Conservation (phyloP, 2,113 vertebrate species). For the Sarotherodon lohbergeri region DNA sequence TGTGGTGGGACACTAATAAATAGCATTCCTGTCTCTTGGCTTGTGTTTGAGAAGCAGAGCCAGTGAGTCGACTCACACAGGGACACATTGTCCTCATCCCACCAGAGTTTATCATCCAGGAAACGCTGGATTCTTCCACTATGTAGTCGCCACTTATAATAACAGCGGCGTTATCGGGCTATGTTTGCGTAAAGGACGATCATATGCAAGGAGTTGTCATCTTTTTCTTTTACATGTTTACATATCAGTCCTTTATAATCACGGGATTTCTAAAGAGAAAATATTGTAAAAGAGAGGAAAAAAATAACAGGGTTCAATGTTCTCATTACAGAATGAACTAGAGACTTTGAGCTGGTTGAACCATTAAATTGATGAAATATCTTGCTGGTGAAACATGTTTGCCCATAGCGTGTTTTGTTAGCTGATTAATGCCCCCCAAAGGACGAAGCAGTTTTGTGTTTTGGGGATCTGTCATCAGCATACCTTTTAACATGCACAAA, state of each 20-base stretch:
- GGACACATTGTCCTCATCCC: slow-evolving; percentile 36
- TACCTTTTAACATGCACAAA: background rate
- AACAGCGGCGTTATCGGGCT: background rate
- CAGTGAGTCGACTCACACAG: slow-evolving; percentile 36
- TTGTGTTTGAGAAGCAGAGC: slow-evolving; percentile 32
- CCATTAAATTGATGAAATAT: slow-evolving; percentile 10
- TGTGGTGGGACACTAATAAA: slow-evolving; percentile 59
- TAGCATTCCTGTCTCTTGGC: slow-evolving; percentile 37
- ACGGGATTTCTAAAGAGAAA: background rate
- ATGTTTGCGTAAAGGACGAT: background rate
- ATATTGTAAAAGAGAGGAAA: background rate
- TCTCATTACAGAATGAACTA: background rate
- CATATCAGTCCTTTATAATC: background rate
- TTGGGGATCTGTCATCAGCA: background rate
- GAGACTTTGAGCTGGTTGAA: slow-evolving; percentile 3
- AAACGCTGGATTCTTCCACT: background rate
- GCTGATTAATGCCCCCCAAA: slow-evolving; percentile 49
- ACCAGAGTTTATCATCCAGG: slow-evolving; percentile 15
- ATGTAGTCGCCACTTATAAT: background rate
- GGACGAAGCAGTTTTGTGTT: background rate
- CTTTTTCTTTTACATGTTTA: background rate
- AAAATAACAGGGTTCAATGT: background rate
- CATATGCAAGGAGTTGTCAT: background rate
- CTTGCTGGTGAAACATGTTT: background rate
- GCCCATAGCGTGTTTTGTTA: slow-evolving; percentile 24